Evolutionary conservation across 1,140 invertebrate genomes (phyloP).

Genomic region (Bombus polaris): DNA sequence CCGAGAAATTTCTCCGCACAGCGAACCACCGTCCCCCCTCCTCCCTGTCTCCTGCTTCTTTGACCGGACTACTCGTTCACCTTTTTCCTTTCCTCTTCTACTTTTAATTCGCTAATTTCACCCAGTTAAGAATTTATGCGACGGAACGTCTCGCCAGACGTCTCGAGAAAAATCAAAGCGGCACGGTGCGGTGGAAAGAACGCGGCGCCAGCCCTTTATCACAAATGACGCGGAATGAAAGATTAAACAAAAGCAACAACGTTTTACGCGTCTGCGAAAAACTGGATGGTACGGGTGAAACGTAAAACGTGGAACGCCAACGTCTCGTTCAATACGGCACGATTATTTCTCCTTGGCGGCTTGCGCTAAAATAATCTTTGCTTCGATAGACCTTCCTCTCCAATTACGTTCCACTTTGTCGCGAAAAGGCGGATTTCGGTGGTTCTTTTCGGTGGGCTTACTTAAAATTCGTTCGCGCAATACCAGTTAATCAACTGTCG

Average conservation of each 20-base stretch:
- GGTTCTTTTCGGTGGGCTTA: neutral
- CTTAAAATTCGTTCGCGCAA: slow-evolving; percentile 57
- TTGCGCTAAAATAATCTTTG: neutral
- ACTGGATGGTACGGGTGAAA: slow-evolving; percentile 1
- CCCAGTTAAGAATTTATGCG: slow-evolving; percentile 82
- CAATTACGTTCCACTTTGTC: neutral
- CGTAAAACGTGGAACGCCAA: neutral
- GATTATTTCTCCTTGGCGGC: neutral
- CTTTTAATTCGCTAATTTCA: slow-evolving; percentile 83
- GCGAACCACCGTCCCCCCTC: neutral
- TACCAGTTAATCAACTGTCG: slow-evolving; percentile 50
- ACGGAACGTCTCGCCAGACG: slow-evolving; percentile 75
- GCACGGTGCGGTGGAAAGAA: slow-evolving; percentile 67
- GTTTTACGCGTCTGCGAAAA: slow-evolving; percentile 48
- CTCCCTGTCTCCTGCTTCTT: slow-evolving; percentile 24
- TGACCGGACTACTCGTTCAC: slow-evolving; percentile 25
- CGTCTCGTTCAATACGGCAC: neutral
- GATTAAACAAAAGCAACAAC: slow-evolving; percentile 76
- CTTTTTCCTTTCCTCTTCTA: slow-evolving; percentile 61
- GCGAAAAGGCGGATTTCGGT: slow-evolving; percentile 20
- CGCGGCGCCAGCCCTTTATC: slow-evolving; percentile 72
- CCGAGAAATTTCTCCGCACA: neutral
- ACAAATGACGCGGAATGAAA: slow-evolving; percentile 80
- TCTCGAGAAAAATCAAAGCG: slow-evolving; percentile 83
- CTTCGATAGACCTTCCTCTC: neutral